A percentile compares a stretch with the other conserved stretches of the same genome.
phyloP scores from a whole-genome alignment of 2,888 invertebrate species.

The Drosophila paranaensis region DNA sequence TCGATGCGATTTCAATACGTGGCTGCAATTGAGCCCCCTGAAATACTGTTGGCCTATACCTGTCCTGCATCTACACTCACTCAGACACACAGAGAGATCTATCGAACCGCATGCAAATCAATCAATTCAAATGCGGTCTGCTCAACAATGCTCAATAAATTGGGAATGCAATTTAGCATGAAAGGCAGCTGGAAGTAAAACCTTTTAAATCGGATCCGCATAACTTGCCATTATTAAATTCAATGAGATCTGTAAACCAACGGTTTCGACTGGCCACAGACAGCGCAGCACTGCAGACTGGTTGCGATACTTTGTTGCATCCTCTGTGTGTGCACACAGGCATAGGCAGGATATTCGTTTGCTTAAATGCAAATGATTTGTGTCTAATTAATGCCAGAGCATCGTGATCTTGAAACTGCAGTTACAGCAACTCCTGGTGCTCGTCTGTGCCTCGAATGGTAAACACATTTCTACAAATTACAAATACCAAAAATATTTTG shows the following conservation, averaged over 20 bases:
- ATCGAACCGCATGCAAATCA: constrained; percentile 51
- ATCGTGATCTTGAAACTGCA: constrained; percentile 36
- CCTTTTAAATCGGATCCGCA: constrained; percentile 30
- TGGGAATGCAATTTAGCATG: constrained; percentile 26
- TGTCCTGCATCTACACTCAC: constrained; percentile 9
- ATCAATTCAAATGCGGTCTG: constrained; percentile 42
- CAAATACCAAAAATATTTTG: constrained; percentile 60
- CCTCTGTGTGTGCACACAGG: not conserved
- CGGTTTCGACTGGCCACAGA: not conserved
- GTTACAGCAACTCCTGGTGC: constrained; percentile 3
- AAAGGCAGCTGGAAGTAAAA: constrained; percentile 22
- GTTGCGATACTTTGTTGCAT: not conserved
- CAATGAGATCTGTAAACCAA: constrained; percentile 5
- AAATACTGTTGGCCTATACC: constrained; percentile 4
- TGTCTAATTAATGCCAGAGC: constrained; percentile 55
- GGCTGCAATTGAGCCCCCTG: constrained; percentile 2
- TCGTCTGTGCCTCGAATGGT: constrained; percentile 27
- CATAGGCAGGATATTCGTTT: constrained; percentile 15
- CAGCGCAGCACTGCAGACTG: too few species aligned
- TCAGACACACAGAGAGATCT: constrained; percentile 18
- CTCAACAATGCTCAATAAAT: constrained; percentile 38
- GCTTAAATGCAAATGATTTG: constrained; percentile 50
- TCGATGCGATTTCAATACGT: constrained; percentile 12
- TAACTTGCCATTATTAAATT: constrained; percentile 44
- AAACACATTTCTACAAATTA: constrained; percentile 64